Base-by-base conservation (phyloP, 2,888 invertebrate species). In the Agrilus biguttatus region DNA sequence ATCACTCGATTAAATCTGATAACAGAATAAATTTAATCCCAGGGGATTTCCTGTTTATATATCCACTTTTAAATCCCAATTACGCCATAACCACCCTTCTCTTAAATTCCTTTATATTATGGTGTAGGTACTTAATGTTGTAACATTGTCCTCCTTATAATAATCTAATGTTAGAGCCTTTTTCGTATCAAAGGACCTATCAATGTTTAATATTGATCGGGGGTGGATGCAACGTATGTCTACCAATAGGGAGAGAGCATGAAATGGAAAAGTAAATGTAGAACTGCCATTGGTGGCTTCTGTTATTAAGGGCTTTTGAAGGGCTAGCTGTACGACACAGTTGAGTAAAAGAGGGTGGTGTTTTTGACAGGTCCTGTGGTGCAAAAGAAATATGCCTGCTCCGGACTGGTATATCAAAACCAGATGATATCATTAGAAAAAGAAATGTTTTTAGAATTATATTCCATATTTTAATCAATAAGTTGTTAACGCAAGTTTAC, bases 41-140 rank as follows among this genome's bases (percentile, higher is more conserved):
- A 23, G 38, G 53, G 49, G 55, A 53, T 45, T 45, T 43, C 28
- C 47, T 55, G 28, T 28, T 54, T 59, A 55, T 59, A 59, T 56
- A 14, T 13, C 33, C 37, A 38, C 35, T 35, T 32, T 14, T 36
- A 37, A 36, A 21, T 8, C 38, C 5, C 17, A 33, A 17, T 17
- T 13, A 13, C 13, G 32, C 40, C 3, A 33, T 28, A 14, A 33
- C 12, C 33, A 40, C 17, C 33, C 33, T 28, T 28, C 19, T 4
- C 7, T 6, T 21, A 28, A 28, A 28, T 28, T 28, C 28, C 28
- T 10, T 28, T 28, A 10, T 10, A 10, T 28, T 10, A 10, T 28
- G 3, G 3, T 32, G n/a, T n/a, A n/a, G n/a, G n/a, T 23, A 39
- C 12, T 10, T 28, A 28, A 28, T 28, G 4, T 2, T 2, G 2